These are phyloP conservation scores for Ammospiza nelsoni DNA, from an alignment of 2,113 vertebrate genomes.

Conservation along the genomic window DNA sequence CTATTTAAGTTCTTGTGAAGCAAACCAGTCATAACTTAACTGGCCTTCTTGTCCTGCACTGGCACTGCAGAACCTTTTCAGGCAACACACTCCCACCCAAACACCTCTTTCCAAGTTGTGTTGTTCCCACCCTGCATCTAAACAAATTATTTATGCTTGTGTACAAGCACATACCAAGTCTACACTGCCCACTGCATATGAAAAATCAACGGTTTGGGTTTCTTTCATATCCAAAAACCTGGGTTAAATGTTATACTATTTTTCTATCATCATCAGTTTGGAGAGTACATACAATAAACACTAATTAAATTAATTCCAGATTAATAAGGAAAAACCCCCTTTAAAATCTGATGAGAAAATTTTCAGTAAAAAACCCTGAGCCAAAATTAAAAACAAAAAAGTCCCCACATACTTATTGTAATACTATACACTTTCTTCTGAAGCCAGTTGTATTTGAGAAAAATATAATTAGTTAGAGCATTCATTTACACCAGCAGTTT, in stretches of 20 bases:
- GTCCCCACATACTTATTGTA: background rate
- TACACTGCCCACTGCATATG: background rate
- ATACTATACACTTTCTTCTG: background rate
- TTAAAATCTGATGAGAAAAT: background rate
- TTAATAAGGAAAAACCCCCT: background rate
- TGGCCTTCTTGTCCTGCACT: background rate
- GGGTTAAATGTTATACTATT: background rate
- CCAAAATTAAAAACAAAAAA: background rate
- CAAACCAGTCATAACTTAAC: background rate
- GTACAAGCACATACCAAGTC: background rate
- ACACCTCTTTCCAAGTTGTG: background rate
- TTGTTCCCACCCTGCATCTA: background rate
- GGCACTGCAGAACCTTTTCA: background rate
- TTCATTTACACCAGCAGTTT: background rate
- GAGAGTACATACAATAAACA: background rate
- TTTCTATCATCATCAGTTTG: background rate
- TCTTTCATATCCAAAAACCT: background rate
- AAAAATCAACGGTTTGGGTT: background rate
- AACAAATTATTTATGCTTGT: background rate
- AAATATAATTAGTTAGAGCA: background rate
- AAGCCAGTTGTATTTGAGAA: background rate
- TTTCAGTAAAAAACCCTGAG: rapidly evolving
- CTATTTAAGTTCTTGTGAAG: background rate
- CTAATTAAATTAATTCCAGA: background rate
- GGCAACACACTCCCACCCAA: background rate